phyloP scores from a whole-genome alignment of 35 echinoderm and acorn worm species.

The Lytechinus variegatus region DNA sequence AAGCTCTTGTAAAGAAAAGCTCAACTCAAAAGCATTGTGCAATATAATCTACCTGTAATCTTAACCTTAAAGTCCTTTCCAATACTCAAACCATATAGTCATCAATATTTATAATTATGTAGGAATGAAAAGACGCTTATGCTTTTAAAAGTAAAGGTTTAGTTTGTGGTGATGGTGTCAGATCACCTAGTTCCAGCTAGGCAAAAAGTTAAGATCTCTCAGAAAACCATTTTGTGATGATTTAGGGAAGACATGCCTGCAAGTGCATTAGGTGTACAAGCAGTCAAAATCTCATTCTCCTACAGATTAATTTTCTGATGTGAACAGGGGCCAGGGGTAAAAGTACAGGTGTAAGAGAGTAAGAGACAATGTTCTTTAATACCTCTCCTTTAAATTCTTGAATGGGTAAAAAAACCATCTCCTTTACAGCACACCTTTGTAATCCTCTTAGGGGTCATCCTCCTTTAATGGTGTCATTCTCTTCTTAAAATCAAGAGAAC shows the following conservation, averaged over 20 bases:
- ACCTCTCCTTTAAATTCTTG: neutral
- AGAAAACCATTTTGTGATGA: too few species aligned
- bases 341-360: neutral
- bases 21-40: too few species aligned
- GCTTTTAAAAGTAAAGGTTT: too few species aligned
- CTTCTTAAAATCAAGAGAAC: neutral
- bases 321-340: neutral
- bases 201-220: too few species aligned
- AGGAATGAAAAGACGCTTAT: too few species aligned
- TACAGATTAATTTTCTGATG: neutral
- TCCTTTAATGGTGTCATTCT: neutral
- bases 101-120: too few species aligned
- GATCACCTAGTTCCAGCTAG: too few species aligned
- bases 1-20: too few species aligned
- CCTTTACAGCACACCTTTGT: neutral
- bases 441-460: conserved; percentile 1
- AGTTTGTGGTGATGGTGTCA: too few species aligned
- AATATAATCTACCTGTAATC: too few species aligned
- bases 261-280: neutral
- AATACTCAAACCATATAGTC: too few species aligned
- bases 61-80: too few species aligned
- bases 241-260: neutral
- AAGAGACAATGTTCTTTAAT: neutral
- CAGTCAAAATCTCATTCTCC: neutral
- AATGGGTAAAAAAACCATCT: neutral